These are phyloP conservation scores for Melanitta fusca DNA, from an alignment of 2,797 vertebrate genomes.

Conservation along the genomic window DNA sequence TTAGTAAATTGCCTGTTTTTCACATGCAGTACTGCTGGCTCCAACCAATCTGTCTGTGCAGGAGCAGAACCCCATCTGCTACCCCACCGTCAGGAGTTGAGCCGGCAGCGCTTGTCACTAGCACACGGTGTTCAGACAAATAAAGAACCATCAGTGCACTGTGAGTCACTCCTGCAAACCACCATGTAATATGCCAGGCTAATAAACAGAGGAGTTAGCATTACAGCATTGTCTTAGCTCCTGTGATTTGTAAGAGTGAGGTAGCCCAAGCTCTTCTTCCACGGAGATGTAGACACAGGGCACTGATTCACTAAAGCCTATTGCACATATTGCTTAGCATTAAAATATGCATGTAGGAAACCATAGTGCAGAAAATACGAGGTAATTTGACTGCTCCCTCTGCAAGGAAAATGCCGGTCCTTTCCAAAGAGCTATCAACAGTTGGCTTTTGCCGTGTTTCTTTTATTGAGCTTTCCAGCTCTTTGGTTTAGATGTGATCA, in stretches of 20 bases:
- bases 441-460: neutral
- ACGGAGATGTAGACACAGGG: neutral
- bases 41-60: neutral
- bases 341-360: neutral
- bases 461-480: neutral
- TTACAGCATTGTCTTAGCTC: neutral
- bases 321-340: neutral
- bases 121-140: neutral
- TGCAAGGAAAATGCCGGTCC: neutral
- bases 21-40: neutral
- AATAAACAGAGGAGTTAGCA: neutral
- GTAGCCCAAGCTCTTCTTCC: neutral
- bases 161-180: neutral
- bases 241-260: neutral
- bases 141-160: neutral
- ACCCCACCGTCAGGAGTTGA: neutral
- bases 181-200: neutral
- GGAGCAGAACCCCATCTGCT: neutral
- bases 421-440: neutral
- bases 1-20: neutral
- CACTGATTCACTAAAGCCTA: rapidly evolving
- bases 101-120: neutral
- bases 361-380: rapidly evolving
- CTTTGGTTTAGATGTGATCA: constrained; percentile 1
- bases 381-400: neutral